Percentiles rank a stretch among this genome's conserved stretches.
phyloP scores from a whole-genome alignment of 2,113 vertebrate species.

The Ictalurus furcatus region DNA sequence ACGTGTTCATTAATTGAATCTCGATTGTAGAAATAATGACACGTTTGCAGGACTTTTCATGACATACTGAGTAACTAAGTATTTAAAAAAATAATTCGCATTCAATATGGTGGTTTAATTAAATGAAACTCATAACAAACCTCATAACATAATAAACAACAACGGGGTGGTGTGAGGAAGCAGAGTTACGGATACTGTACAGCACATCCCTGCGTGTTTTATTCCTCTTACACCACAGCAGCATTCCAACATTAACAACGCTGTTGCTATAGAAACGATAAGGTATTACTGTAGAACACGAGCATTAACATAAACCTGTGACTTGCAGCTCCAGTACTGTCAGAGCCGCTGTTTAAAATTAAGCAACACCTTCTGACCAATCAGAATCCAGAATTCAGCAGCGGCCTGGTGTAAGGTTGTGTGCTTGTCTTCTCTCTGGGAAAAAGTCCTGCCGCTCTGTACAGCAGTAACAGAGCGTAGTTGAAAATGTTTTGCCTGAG shows the following conservation, averaged over 20 bases:
- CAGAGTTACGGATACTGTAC: too few relatives aligned
- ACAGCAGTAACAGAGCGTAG: neutral
- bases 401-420: too few relatives aligned
- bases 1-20: neutral
- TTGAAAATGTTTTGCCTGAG: neutral
- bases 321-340: neutral
- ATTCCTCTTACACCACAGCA: too few relatives aligned
- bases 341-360: neutral
- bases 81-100: too few relatives aligned
- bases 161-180: neutral
- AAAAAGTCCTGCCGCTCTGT: neutral
- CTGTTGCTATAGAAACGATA: neutral
- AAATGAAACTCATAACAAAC: neutral
- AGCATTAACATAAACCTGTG: neutral
- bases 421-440: neutral
- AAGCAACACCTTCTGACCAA: neutral
- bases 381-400: neutral
- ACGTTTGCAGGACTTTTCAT: neutral
- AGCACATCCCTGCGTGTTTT: too few relatives aligned
- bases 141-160: neutral
- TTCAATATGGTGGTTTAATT: neutral
- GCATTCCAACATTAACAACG: too few relatives aligned
- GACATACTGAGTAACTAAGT: neutral
- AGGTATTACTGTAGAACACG: neutral
- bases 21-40: neutral